A percentile compares a stretch with the other conserved stretches of the same genome.
Conservation (phyloP, 2,888 invertebrate species). For the Drosophila mettleri region DNA sequence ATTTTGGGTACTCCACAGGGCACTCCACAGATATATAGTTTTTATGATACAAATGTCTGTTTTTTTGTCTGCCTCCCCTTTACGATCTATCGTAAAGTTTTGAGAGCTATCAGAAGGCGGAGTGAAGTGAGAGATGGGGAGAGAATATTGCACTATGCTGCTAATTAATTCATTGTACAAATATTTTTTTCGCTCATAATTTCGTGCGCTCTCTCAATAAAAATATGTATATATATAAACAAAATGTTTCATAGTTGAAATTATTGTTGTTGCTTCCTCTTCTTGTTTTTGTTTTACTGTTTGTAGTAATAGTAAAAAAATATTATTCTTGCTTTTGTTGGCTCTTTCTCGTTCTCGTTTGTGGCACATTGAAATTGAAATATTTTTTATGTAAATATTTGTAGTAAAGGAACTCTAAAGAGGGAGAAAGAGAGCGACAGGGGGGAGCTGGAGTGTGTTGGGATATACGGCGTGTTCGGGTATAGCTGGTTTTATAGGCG, state of each 20-base stretch:
- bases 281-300: constrained; percentile 22
- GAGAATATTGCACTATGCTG: constrained; percentile 45
- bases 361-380: constrained; percentile 48
- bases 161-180: constrained; percentile 71
- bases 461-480: not conserved
- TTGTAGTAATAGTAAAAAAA: constrained; percentile 27
- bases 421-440: not conserved
- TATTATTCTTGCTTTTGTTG: constrained; percentile 11
- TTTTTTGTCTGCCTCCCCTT: not conserved
- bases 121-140: not conserved
- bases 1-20: constrained; percentile 2
- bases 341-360: constrained; percentile 11
- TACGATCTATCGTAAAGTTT: constrained; percentile 42
- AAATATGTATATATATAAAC: constrained; percentile 6
- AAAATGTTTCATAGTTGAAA: constrained; percentile 23
- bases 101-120: constrained; percentile 35
- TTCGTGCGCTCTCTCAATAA: constrained; percentile 15
- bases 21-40: constrained; percentile 2
- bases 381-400: constrained; percentile 61
- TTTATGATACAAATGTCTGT: not conserved
- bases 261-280: constrained; percentile 9
- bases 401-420: not conserved
- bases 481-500: constrained; percentile 21
- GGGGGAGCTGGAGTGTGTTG: not conserved
- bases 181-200: constrained; percentile 42